A percentile compares a stretch with the other conserved stretches of the same genome.
Evolutionary conservation across 2,797 vertebrate species (phyloP).

Genomic region (Ibycter americanus): DNA sequence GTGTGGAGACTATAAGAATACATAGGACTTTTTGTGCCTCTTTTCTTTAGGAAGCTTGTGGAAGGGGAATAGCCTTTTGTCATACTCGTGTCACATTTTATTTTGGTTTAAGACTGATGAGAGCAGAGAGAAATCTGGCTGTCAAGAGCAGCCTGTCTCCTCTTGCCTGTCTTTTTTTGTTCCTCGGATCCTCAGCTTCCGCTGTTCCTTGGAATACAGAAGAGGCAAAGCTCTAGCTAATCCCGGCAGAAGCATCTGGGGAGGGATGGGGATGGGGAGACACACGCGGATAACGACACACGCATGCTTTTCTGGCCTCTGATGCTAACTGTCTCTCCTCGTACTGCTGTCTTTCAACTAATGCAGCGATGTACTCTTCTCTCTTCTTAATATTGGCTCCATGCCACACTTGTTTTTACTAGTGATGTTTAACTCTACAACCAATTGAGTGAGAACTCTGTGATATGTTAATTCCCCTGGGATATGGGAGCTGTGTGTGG

Average conservation of each 20-base stretch:
- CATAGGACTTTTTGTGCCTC: not conserved
- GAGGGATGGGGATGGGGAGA: too few species aligned
- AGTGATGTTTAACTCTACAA: not conserved
- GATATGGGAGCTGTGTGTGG: not conserved
- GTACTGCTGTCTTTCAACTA: not conserved
- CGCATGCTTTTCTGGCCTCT: not conserved
- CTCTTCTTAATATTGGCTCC: not conserved
- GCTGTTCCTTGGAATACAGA: not conserved
- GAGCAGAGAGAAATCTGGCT: constrained; percentile 7
- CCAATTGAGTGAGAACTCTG: not conserved
- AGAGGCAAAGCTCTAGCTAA: not conserved
- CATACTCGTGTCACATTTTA: not conserved
- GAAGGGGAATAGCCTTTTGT: constrained; percentile 44
- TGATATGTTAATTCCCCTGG: not conserved
- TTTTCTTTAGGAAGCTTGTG: not conserved
- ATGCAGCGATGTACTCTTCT: not conserved
- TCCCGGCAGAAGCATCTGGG: not conserved
- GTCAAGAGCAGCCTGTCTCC: not conserved
- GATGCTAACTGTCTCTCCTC: not conserved
- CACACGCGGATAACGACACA: too few species aligned
- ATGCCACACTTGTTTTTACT: fast-evolving
- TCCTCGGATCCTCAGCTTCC: not conserved
- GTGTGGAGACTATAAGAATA: not conserved
- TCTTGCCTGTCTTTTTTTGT: not conserved
- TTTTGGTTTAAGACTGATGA: constrained; percentile 20